A percentile compares a stretch with the other conserved stretches of the same genome.
These are phyloP conservation scores for Cygnus buccinator DNA, from an alignment of 2,113 vertebrate genomes.

Conservation along the genomic window DNA sequence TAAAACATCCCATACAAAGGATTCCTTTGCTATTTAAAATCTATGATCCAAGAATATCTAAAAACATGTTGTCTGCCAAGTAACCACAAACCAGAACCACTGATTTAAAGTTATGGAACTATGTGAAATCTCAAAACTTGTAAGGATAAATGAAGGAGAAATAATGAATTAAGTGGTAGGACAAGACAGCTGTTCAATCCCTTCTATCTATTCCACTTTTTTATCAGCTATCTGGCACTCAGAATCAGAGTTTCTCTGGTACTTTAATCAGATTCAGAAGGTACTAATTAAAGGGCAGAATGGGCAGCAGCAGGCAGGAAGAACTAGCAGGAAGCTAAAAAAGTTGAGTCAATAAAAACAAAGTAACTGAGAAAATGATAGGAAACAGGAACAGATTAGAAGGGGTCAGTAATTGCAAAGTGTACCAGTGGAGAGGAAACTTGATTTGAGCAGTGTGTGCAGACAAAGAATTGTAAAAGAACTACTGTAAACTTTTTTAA, in stretches of 20 bases:
- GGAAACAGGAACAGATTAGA: background rate
- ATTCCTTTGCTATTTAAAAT: background rate
- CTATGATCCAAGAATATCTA: background rate
- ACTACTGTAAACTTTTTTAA: background rate
- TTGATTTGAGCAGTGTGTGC: background rate
- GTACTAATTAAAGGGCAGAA: background rate
- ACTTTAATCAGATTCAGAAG: background rate
- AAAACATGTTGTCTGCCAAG: background rate
- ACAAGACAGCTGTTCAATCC: background rate
- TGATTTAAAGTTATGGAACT: background rate
- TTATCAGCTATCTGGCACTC: background rate
- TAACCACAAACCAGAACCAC: background rate
- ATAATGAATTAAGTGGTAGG: background rate
- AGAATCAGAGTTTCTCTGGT: background rate
- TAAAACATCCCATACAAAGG: background rate
- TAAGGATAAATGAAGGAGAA: background rate
- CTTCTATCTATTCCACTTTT: background rate
- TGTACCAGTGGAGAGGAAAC: background rate
- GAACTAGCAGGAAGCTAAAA: background rate
- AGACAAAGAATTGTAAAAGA: constrained; percentile 20
- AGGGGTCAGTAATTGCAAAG: background rate
- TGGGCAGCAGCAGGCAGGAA: background rate
- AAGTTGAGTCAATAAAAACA: background rate
- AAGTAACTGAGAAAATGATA: constrained; percentile 3
- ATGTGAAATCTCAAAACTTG: background rate